phyloP scores from a whole-genome alignment of 2,888 invertebrate genomes.

The Eledona agricola region DNA sequence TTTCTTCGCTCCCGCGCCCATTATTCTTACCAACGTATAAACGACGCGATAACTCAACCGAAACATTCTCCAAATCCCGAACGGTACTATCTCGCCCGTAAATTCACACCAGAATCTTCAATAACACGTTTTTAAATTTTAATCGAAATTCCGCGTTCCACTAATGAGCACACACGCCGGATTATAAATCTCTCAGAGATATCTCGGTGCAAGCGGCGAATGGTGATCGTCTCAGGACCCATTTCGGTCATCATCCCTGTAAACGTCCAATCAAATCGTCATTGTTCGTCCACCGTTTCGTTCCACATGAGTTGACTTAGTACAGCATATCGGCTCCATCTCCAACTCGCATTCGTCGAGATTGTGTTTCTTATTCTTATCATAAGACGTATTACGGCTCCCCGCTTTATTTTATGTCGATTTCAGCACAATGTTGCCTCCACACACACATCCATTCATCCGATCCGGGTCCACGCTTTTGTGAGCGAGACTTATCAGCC shows the following conservation, averaged over 20 bases:
- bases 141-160: too few relatives aligned
- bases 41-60: conserved; percentile 18
- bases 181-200: too few relatives aligned
- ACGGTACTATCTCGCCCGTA: conserved; percentile 16
- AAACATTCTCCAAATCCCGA: conserved; percentile 13
- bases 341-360: conserved; percentile 46
- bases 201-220: too few relatives aligned
- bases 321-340: conserved; percentile 42
- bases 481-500: conserved; percentile 36
- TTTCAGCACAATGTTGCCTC: conserved; percentile 56
- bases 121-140: too few relatives aligned
- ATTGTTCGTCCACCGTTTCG: conserved; percentile 45
- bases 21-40: conserved; percentile 25
- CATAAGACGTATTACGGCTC: conserved; percentile 53
- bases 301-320: conserved; percentile 51
- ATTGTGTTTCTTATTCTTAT: conserved; percentile 55
- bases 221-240: conserved; percentile 40
- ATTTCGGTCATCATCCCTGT: conserved; percentile 46
- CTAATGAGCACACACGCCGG: too few relatives aligned
- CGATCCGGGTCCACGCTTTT: conserved; percentile 35
- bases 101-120: conserved; percentile 13
- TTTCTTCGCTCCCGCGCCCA: conserved; percentile 7
- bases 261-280: conserved; percentile 52
- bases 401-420: conserved; percentile 57
- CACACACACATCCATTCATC: conserved; percentile 43